Conservation (phyloP, 2,113 vertebrate species). For the Proterorhinus semilunaris region DNA sequence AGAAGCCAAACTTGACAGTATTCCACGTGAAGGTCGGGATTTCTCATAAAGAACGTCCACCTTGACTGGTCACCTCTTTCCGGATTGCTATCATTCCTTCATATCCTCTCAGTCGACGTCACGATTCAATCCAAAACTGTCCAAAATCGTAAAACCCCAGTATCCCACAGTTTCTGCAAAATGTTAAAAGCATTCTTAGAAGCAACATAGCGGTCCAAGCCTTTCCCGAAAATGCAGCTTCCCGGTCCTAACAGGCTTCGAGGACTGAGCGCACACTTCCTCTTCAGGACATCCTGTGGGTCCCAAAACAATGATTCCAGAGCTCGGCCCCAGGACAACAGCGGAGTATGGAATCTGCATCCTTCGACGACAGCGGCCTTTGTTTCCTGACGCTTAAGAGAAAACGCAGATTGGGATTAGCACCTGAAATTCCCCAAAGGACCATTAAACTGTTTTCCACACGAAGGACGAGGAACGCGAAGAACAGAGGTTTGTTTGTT, state of each 20-base stretch:
- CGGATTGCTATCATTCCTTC: slow-evolving; percentile 22
- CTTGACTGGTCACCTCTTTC: background rate
- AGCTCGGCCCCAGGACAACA: slow-evolving; percentile 64
- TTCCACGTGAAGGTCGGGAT: background rate
- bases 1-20: background rate
- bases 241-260: slow-evolving; percentile 48
- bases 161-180: slow-evolving; percentile 23
- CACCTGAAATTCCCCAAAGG: slow-evolving; percentile 21
- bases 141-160: slow-evolving; percentile 14
- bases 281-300: slow-evolving; percentile 98
- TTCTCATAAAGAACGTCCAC: background rate
- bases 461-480: background rate
- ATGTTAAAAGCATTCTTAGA: slow-evolving; percentile 34
- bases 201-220: slow-evolving; percentile 30
- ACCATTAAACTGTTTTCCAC: background rate
- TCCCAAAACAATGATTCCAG: slow-evolving; percentile 81
- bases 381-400: slow-evolving; percentile 50
- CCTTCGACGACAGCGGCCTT: slow-evolving; percentile 53
- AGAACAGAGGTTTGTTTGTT: background rate
- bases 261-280: slow-evolving; percentile 69
- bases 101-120: slow-evolving; percentile 19
- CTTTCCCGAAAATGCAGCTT: slow-evolving; percentile 54
- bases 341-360: slow-evolving; percentile 79
- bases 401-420: slow-evolving; percentile 24
- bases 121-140: background rate